Conservation (phyloP, 2,888 invertebrate species). For the Auanema sp. region DNA sequence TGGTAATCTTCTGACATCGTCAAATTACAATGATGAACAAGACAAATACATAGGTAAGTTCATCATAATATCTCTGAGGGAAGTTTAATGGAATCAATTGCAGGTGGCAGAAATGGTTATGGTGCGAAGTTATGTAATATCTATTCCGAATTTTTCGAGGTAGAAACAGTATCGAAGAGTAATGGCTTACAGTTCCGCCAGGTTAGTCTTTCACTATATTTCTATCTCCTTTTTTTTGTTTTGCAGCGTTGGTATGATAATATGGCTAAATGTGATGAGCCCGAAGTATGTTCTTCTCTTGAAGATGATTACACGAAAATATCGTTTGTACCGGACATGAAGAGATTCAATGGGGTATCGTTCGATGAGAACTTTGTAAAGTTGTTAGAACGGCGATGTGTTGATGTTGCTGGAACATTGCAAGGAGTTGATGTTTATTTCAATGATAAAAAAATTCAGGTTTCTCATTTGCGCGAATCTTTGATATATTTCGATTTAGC, state of each 20-base stretch:
- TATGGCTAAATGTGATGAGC: conserved; percentile 25
- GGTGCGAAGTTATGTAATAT: conserved; percentile 98
- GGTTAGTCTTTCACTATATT: conserved; percentile 12
- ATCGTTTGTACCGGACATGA: conserved; percentile 89
- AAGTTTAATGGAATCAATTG: too few relatives aligned
- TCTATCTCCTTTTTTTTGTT: background rate
- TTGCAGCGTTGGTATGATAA: conserved; percentile 32
- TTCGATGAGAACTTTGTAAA: conserved; percentile 87
- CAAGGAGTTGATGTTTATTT: conserved; percentile 82
- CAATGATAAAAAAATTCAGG: conserved; percentile 72
- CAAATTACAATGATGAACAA: conserved; percentile 95
- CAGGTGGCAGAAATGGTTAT: conserved; percentile 88
- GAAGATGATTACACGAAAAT: conserved; percentile 75
- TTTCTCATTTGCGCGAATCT: background rate
- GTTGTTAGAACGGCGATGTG: conserved; percentile 76
- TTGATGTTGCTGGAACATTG: conserved; percentile 88
- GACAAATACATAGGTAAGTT: conserved; percentile 74
- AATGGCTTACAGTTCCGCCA: conserved; percentile 27
- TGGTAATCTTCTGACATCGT: conserved; percentile 92
- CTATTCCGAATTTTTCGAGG: conserved; percentile 89
- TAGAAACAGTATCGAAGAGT: conserved; percentile 76
- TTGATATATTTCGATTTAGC: background rate
- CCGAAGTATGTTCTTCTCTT: conserved; percentile 1
- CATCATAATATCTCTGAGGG: background rate
- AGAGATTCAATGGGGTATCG: conserved; percentile 74